Conservation (phyloP, 2,797 vertebrate genomes). For the Chelonia mydas region DNA sequence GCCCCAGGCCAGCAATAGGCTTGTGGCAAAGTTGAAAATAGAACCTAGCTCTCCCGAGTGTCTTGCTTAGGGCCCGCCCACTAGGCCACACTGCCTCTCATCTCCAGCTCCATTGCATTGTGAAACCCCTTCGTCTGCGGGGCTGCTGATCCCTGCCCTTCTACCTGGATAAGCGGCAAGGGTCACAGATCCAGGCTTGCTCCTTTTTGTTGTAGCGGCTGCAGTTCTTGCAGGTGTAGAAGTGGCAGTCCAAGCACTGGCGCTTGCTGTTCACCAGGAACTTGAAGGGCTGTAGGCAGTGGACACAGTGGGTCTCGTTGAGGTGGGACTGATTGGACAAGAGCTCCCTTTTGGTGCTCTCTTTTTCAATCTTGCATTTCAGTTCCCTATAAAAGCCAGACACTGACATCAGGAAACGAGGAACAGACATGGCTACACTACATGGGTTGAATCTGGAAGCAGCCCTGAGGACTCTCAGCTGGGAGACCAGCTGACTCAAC, state of each 20-base stretch:
- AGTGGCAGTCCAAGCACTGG: slow-evolving; percentile 88
- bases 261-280: slow-evolving; percentile 89
- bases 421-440: too few species aligned
- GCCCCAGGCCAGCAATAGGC: not conserved
- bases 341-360: slow-evolving; percentile 88
- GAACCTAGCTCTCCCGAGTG: not conserved
- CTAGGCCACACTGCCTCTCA: not conserved
- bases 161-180: slow-evolving; percentile 91
- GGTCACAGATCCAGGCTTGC: slow-evolving; percentile 92
- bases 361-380: slow-evolving; percentile 88
- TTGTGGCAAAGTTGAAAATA: not conserved
- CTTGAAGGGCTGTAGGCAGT: slow-evolving; percentile 93
- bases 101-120: not conserved
- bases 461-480: not conserved
- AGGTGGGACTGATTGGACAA: slow-evolving; percentile 83
- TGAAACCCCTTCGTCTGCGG: too few species aligned
- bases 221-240: slow-evolving; percentile 90
- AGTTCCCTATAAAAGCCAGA: slow-evolving; percentile 80
- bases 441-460: not conserved
- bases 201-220: slow-evolving; percentile 91
- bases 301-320: slow-evolving; percentile 88
- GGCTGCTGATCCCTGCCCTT: fast-evolving
- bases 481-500: not conserved
- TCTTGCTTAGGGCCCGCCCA: fast-evolving
- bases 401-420: not conserved